phyloP scores from a whole-genome alignment of 2,888 invertebrate species.

The Metopia argyrocephala region DNA sequence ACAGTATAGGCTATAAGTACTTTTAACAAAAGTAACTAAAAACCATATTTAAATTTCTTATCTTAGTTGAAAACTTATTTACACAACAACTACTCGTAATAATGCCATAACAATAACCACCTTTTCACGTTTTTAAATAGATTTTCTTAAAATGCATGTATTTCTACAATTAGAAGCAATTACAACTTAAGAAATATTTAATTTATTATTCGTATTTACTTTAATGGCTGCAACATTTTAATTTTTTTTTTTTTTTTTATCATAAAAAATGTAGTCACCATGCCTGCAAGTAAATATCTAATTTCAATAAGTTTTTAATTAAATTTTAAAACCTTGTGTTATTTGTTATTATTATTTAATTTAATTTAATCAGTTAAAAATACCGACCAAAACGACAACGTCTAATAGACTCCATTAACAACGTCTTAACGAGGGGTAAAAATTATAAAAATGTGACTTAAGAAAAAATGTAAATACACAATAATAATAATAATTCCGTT shows the following conservation, averaged over 20 bases:
- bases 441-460: conserved; percentile 30
- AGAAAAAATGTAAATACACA: conserved; percentile 38
- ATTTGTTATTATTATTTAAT: conserved; percentile 53
- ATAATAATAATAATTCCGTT: neutral
- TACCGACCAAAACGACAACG: conserved; percentile 30
- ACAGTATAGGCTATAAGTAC: conserved; percentile 22
- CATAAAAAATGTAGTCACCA: neutral
- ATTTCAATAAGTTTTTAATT: conserved; percentile 68
- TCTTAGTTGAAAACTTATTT: neutral
- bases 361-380: neutral
- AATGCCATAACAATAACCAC: neutral
- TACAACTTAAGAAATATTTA: conserved; percentile 47
- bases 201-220: conserved; percentile 44
- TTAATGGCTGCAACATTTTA: conserved; percentile 17
- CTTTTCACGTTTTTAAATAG: neutral
- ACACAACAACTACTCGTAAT: neutral
- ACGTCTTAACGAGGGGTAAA: neutral
- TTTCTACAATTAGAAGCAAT: conserved; percentile 58
- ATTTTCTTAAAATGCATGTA: conserved; percentile 14
- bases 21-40: neutral
- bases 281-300: neutral
- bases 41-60: conserved; percentile 11
- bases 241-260: conserved; percentile 13
- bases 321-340: conserved; percentile 72
- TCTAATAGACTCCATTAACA: neutral